Evolutionary conservation across 2,113 vertebrate genomes (phyloP), one percentile per base, ranked within the genome.

Genomic region (Phyllopteryx taeniolatus): DNA sequence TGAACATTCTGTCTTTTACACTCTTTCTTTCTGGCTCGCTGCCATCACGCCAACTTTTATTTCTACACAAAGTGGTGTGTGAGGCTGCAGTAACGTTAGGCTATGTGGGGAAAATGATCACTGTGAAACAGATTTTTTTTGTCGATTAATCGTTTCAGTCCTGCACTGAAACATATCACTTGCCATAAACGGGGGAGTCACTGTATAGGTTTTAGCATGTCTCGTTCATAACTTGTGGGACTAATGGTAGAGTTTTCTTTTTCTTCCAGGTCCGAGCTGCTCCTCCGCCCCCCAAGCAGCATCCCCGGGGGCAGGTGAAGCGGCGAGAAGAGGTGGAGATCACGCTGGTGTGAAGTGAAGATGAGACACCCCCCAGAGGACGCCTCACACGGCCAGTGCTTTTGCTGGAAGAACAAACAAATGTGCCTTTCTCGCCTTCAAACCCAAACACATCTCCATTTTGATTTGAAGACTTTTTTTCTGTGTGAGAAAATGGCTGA

Each of bases 241-340:
- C 42, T 19, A 39, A 62, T 15, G 17, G 60, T 12, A 22, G 3
- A 11, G 42, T 63, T 43, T 56, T 56, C 8, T 22, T n/a, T n/a
- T 0, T 10, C n/a, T 9, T 74, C 11, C 81, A 93, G 92, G 92
- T 93, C 8, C 90, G 92, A 0, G 91, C 90, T 0, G 92, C 92
- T n/a, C 90, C 90, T 33, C 92, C 91, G 0, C 92, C 92, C 10
- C 92, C 92, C 0, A 93, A 93, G 72, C 92, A 93, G 83, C 92
- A 92, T 64, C 91, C 92, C 17, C 90, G 91, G 0, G 92, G 92
- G 20, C 92, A 93, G 82, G 92, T 93, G 80, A 92, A 93, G 85
- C 85, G 90, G 66, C 66, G 89, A 6, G 92, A 93, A 71, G 92
- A 92, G 79, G 92, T 93, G 72, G 92, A 93, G 86, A 92, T 93